Evolutionary conservation across 2,888 invertebrate species (phyloP).

Genomic region (Athalia circularis): DNA sequence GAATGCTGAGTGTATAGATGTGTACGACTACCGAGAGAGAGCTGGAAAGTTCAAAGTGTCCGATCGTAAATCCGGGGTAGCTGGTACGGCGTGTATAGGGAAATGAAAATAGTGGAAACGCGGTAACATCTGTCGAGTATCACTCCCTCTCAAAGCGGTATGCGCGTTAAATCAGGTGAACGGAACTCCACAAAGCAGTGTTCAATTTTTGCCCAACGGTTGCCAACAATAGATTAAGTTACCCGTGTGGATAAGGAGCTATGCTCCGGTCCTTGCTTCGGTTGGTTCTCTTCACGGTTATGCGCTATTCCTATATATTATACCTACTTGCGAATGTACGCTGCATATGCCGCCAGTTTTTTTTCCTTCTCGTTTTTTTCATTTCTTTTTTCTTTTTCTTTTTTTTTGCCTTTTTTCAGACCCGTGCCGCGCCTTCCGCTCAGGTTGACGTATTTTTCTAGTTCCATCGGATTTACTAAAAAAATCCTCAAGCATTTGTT

Average conservation of each 20-base stretch:
- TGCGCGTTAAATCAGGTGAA: conserved; percentile 72
- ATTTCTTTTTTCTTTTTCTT: conserved; percentile 2
- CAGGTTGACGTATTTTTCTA: conserved; percentile 42
- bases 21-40: background rate
- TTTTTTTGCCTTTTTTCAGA: conserved; percentile 23
- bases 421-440: conserved; percentile 42
- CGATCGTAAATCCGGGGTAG: conserved; percentile 38
- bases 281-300: conserved; percentile 20
- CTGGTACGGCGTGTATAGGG: conserved; percentile 24
- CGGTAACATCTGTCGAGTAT: conserved; percentile 72
- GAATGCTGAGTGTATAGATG: background rate
- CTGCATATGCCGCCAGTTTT: conserved; percentile 31
- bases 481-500: conserved; percentile 38
- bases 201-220: conserved; percentile 44
- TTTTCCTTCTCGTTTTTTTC: background rate
- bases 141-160: conserved; percentile 65
- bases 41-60: conserved; percentile 39
- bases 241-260: conserved; percentile 40
- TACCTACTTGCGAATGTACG: background rate
- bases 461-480: conserved; percentile 26
- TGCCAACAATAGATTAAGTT: conserved; percentile 43
- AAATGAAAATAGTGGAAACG: conserved; percentile 52
- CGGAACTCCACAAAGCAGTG: conserved; percentile 49
- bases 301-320: conserved; percentile 1
- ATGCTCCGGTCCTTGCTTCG: conserved; percentile 16